A percentile compares a stretch with the other conserved stretches of the same genome.
These are phyloP conservation scores for Asbolus verrucosus DNA, from an alignment of 1,140 invertebrate genomes.

Conservation along the genomic window DNA sequence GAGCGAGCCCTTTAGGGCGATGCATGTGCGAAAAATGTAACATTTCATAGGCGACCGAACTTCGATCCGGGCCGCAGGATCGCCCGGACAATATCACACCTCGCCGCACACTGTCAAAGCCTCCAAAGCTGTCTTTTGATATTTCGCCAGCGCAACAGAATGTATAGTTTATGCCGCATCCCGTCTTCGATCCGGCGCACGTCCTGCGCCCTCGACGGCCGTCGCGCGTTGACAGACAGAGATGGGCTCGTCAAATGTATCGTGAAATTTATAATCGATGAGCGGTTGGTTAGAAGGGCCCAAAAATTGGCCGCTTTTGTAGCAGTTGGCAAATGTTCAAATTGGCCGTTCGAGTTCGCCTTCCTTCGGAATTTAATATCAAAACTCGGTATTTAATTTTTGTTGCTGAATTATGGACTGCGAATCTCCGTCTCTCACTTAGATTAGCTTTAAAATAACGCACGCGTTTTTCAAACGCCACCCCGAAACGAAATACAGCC, in stretches of 20 bases:
- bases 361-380: conserved; percentile 10
- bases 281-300: too few species aligned
- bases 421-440: background rate
- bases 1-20: conserved; percentile 43
- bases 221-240: conserved; percentile 46
- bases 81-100: conserved; percentile 59
- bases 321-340: background rate
- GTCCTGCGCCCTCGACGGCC: background rate
- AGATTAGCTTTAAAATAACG: too few species aligned
- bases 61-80: conserved; percentile 51
- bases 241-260: conserved; percentile 51
- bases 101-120: conserved; percentile 60
- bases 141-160: conserved; percentile 49
- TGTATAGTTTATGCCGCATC: conserved; percentile 49
- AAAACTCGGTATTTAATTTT: background rate
- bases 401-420: background rate
- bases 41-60: conserved; percentile 56
- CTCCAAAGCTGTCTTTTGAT: conserved; percentile 58
- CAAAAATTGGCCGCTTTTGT: background rate
- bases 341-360: conserved; percentile 1
- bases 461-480: too few species aligned
- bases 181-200: background rate
- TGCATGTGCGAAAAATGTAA: conserved; percentile 54
- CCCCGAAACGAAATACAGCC: background rate
- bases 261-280: conserved; percentile 55